A percentile compares a stretch with the other conserved stretches of the same genome.
These are phyloP conservation scores for Podarcis raffonei DNA, from an alignment of 2,113 vertebrate genomes.

Conservation along the genomic window DNA sequence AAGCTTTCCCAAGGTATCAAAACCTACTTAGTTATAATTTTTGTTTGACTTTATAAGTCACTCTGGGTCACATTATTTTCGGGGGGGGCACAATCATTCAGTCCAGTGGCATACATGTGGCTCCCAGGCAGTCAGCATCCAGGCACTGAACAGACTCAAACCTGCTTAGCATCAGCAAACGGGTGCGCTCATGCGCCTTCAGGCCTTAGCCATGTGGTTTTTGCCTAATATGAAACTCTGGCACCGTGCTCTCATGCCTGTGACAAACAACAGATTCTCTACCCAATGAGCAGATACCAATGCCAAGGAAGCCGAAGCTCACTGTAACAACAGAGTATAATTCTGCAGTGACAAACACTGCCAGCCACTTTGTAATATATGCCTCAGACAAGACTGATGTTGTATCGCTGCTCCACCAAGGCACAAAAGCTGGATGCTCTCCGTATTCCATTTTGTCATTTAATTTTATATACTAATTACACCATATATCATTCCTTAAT, in stretches of 20 bases:
- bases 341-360: constrained; percentile 27
- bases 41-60: too few species aligned
- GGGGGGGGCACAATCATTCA: too few species aligned
- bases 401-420: constrained; percentile 34
- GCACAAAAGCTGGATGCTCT: constrained; percentile 41
- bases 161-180: too few species aligned
- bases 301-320: constrained; percentile 29
- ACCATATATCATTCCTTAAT: constrained; percentile 54
- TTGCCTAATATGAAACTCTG: neutral
- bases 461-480: constrained; percentile 62
- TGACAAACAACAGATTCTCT: neutral
- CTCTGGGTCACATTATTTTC: too few species aligned
- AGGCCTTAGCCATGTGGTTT: neutral
- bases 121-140: too few species aligned
- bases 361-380: constrained; percentile 15
- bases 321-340: constrained; percentile 21
- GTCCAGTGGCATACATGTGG: too few species aligned
- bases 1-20: too few species aligned
- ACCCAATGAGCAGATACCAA: constrained; percentile 27
- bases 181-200: too few species aligned
- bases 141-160: too few species aligned
- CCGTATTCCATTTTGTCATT: constrained; percentile 49
- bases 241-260: neutral
- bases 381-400: constrained; percentile 18
- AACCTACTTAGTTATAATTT: too few species aligned